Conservation (phyloP, 1,140 invertebrate genomes). For the Macrostomum lignano region DNA sequence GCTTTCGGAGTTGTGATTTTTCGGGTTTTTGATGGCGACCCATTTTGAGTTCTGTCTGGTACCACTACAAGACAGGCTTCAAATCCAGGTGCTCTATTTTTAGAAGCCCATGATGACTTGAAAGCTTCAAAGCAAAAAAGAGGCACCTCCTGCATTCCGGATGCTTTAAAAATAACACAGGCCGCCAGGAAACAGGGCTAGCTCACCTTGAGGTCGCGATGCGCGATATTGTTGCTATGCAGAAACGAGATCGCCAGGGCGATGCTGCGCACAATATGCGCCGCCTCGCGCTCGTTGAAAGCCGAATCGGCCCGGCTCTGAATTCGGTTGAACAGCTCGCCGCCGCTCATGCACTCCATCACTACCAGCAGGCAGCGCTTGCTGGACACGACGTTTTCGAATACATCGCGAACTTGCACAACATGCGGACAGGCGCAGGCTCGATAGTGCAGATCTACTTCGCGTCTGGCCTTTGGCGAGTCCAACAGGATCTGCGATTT, state of each 20-base stretch:
- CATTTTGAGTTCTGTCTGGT: too few species aligned
- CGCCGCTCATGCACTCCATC: constrained; percentile 94
- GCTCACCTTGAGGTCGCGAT: constrained; percentile 70
- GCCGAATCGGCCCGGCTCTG: constrained; percentile 66
- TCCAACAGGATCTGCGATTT: constrained; percentile 69
- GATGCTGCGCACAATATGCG: constrained; percentile 74
- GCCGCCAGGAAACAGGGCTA: too few species aligned
- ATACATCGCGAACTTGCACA: constrained; percentile 71
- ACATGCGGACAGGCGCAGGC: constrained; percentile 57
- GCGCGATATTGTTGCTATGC: constrained; percentile 77
- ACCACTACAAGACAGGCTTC: too few species aligned
- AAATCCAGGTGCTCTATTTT: too few species aligned
- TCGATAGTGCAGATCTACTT: constrained; percentile 78
- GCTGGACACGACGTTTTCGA: constrained; percentile 47
- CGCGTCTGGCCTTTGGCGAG: constrained; percentile 57
- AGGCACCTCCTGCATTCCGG: too few species aligned
- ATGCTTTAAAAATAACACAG: too few species aligned
- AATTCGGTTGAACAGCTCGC: constrained; percentile 78
- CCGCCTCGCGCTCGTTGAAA: constrained; percentile 73
- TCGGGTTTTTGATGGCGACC: too few species aligned
- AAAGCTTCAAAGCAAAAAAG: too few species aligned
- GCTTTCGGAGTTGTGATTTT: too few species aligned
- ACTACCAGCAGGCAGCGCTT: constrained; percentile 69
- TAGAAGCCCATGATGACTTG: too few species aligned
- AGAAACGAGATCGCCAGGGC: constrained; percentile 74